These are phyloP conservation scores for Erebia palarica DNA, from an alignment of 2,888 invertebrate species.

Conservation along the genomic window DNA sequence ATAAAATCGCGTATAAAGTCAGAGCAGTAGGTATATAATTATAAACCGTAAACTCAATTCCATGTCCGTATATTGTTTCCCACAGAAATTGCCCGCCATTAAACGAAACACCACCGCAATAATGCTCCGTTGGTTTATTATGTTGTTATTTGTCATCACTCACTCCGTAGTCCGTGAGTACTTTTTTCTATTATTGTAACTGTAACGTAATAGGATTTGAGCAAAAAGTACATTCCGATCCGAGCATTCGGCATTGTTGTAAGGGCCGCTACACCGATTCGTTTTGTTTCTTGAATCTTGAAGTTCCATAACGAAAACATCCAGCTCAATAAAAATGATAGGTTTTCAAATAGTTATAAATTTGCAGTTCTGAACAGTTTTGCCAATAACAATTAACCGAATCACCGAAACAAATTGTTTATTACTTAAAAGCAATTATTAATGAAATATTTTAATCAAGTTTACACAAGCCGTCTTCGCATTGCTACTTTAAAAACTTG, in stretches of 20 bases:
- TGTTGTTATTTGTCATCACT: slow-evolving; percentile 43
- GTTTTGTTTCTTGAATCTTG: slow-evolving; percentile 4
- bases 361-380: no score
- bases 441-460: background rate
- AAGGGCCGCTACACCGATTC: slow-evolving; percentile 14
- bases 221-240: slow-evolving; percentile 36
- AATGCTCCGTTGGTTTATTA: slow-evolving; percentile 51
- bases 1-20: slow-evolving; percentile 26
- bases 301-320: background rate
- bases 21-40: slow-evolving; percentile 50
- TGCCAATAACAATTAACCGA: no score
- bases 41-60: slow-evolving; percentile 71
- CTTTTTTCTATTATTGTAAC: slow-evolving; percentile 41
- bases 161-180: slow-evolving; percentile 28
- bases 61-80: slow-evolving; percentile 71
- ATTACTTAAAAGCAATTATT: background rate
- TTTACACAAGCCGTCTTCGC: background rate
- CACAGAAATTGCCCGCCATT: slow-evolving; percentile 69
- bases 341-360: background rate
- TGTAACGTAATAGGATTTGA: slow-evolving; percentile 37
- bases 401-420: no score
- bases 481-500: background rate
- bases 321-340: background rate
- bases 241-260: slow-evolving; percentile 29
- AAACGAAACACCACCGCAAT: slow-evolving; percentile 64